Conservation (phyloP, 2,113 vertebrate species). For the Manacus vitellinus region DNA sequence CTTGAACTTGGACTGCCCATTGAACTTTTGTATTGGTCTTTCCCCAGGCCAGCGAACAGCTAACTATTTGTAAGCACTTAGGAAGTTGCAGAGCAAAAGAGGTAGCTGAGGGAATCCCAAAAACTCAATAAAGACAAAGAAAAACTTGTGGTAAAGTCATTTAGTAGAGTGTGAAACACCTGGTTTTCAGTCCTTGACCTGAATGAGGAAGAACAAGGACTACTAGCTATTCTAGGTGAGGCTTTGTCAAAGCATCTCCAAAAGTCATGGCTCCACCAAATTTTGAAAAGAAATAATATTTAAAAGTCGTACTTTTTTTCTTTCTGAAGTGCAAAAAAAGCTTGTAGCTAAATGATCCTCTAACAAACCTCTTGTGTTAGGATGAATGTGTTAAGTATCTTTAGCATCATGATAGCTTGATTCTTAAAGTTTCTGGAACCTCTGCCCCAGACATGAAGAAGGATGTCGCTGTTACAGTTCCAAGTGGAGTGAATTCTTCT, state of each 20-base stretch:
- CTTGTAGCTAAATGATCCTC: neutral
- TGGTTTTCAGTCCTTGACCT: neutral
- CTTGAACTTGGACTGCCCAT: neutral
- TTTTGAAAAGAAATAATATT: neutral
- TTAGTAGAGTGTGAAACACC: neutral
- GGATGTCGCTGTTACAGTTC: neutral
- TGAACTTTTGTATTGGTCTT: neutral
- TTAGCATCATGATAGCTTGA: neutral
- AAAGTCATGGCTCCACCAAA: neutral
- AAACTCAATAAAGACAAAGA: neutral
- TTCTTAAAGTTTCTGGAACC: neutral
- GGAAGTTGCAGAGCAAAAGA: neutral
- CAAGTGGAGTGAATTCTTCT: neutral
- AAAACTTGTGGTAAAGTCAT: neutral
- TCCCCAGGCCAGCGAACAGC: neutral
- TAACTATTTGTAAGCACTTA: neutral
- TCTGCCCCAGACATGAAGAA: neutral
- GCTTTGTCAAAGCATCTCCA: neutral
- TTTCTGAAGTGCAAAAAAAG: neutral
- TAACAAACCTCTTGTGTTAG: neutral
- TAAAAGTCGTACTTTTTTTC: neutral
- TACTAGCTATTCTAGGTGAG: neutral
- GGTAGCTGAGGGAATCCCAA: neutral
- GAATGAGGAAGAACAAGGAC: neutral
- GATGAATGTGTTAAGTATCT: neutral